Evolutionary conservation across 2,113 vertebrate species (phyloP).

Genomic region (Ardeotis arabs): DNA sequence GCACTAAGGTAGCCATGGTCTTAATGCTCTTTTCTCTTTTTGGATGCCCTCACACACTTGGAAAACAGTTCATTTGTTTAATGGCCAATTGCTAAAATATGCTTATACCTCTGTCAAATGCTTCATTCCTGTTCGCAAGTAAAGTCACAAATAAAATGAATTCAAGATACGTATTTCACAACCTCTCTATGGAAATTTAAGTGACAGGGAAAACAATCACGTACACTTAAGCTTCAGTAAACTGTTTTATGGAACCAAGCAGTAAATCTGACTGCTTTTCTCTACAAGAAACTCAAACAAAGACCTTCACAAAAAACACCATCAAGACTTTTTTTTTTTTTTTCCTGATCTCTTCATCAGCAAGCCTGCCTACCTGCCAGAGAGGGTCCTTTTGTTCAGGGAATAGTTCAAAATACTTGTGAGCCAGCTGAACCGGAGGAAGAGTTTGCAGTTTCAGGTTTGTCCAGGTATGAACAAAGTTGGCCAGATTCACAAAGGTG

Average conservation of each 20-base stretch:
- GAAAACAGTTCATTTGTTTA: not conserved
- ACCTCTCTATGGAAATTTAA: not conserved
- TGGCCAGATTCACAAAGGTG: slow-evolving; percentile 93
- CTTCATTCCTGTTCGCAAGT: not conserved
- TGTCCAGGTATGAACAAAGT: slow-evolving; percentile 92
- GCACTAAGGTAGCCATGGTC: not conserved
- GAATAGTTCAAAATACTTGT: slow-evolving; percentile 94
- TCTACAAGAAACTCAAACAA: not conserved
- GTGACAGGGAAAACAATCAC: rapidly evolving
- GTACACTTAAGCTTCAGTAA: not conserved
- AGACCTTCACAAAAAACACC: not conserved
- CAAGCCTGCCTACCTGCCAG: slow-evolving; percentile 86
- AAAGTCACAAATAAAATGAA: not conserved
- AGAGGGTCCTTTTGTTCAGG: slow-evolving; percentile 93
- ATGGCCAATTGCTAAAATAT: not conserved
- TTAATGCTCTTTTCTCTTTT: not conserved
- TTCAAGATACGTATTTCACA: not conserved
- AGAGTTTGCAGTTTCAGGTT: slow-evolving; percentile 91
- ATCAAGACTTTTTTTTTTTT: not conserved
- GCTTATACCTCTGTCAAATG: not conserved
- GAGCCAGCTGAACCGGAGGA: slow-evolving; percentile 87
- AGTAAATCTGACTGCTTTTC: not conserved
- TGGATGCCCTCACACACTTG: not conserved
- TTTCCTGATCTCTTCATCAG: not conserved
- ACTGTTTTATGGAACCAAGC: not conserved